A percentile compares a stretch with the other conserved stretches of the same genome.
phyloP scores from a whole-genome alignment of 2,797 vertebrate species.

The Prunella strophiata region DNA sequence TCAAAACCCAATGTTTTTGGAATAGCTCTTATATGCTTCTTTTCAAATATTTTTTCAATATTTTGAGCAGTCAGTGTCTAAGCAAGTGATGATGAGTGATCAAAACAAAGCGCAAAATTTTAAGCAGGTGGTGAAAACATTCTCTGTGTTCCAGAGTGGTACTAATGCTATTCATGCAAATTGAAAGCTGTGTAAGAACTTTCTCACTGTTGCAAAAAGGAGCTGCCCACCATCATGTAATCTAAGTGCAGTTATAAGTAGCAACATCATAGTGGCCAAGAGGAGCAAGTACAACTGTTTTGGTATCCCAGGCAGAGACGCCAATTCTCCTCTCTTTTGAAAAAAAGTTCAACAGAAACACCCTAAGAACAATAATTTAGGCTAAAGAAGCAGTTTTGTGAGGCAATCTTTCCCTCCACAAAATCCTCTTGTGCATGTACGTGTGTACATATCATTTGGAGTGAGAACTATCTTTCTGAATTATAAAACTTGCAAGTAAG shows the following conservation, averaged over 20 bases:
- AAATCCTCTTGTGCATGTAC: background rate
- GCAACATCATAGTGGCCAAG: background rate
- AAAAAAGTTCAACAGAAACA: background rate
- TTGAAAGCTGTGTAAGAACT: background rate
- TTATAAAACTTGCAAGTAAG: background rate
- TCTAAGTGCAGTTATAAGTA: background rate
- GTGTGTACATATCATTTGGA: rapidly evolving
- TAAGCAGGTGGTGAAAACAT: background rate
- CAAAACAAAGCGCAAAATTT: background rate
- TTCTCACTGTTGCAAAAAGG: background rate
- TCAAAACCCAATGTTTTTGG: background rate
- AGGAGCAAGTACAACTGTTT: background rate
- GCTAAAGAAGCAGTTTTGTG: background rate
- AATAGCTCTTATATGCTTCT: background rate
- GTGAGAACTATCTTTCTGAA: background rate
- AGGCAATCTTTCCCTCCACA: background rate
- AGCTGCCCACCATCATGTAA: background rate
- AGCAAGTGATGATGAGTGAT: background rate
- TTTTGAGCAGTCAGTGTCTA: background rate
- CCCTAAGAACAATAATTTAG: background rate
- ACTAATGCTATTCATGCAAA: background rate
- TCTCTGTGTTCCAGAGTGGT: background rate
- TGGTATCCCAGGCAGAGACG: background rate
- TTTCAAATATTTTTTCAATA: background rate
- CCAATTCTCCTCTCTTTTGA: background rate